phyloP scores from a whole-genome alignment of 2,888 invertebrate species.

The Rhingia rostrata region DNA sequence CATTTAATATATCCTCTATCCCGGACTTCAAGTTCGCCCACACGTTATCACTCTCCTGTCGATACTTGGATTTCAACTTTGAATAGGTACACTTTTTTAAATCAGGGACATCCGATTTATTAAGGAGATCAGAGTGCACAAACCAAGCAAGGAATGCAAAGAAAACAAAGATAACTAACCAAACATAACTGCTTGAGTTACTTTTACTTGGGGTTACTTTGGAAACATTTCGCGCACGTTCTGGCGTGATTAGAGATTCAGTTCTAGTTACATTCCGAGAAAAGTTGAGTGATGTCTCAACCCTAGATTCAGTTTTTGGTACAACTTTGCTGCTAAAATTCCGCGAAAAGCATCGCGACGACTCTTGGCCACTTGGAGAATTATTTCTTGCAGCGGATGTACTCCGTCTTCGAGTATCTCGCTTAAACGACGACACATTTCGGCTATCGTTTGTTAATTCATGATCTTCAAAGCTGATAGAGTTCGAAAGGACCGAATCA shows the following conservation, averaged over 20 bases:
- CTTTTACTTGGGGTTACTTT: neutral
- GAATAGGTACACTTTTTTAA: conserved; percentile 77
- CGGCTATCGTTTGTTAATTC: neutral
- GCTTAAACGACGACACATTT: neutral
- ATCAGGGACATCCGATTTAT: neutral
- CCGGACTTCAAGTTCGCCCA: conserved; percentile 77
- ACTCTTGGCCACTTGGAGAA: neutral
- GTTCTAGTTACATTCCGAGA: neutral
- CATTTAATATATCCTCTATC: conserved; percentile 78
- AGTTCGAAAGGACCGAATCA: neutral
- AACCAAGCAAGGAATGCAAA: neutral
- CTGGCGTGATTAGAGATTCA: neutral
- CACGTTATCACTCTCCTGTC: conserved; percentile 74
- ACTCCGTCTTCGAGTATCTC: neutral
- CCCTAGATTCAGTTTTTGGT: neutral
- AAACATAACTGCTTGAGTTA: neutral
- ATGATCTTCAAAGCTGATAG: neutral
- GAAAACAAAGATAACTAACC: neutral
- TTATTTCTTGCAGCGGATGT: neutral
- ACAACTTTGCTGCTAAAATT: neutral
- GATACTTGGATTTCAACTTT: conserved; percentile 63
- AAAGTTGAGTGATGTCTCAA: too few relatives aligned
- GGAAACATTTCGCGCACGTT: neutral
- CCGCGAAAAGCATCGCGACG: neutral
- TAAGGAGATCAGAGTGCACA: neutral